A percentile compares a stretch with the other conserved stretches of the same genome.
These are phyloP conservation scores for Neotoxoptera formosana DNA, from an alignment of 1,140 invertebrate genomes.

Conservation along the genomic window DNA sequence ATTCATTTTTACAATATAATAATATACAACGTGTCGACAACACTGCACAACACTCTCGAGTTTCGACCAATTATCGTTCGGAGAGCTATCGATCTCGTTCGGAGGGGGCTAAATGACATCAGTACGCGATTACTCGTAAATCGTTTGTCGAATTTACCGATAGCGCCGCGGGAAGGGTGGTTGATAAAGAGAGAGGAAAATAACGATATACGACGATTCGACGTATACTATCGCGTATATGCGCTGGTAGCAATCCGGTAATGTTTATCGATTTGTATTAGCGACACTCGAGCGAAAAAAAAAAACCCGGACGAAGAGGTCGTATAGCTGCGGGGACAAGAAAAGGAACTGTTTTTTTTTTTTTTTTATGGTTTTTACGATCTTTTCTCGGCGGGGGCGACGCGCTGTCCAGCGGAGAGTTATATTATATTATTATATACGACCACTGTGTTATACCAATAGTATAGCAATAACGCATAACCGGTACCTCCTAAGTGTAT, in stretches of 20 bases:
- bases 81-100: background rate
- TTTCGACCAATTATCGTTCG: background rate
- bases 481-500: background rate
- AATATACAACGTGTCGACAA: background rate
- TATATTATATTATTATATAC: background rate
- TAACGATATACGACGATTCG: background rate
- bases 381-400: background rate
- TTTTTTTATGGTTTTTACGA: conserved; percentile 38
- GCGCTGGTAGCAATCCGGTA: background rate
- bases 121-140: conserved; percentile 18
- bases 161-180: background rate
- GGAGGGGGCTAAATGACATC: background rate
- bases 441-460: background rate
- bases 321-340: background rate
- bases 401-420: background rate
- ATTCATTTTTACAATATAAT: background rate
- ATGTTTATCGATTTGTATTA: conserved; percentile 33
- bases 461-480: background rate
- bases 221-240: background rate
- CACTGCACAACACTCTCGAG: background rate
- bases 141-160: background rate
- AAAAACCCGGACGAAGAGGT: background rate
- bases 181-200: background rate
- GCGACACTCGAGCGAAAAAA: background rate
- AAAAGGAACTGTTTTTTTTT: background rate